phyloP scores from a whole-genome alignment of 2,797 vertebrate species.

The Yasuhikotakia modesta region DNA sequence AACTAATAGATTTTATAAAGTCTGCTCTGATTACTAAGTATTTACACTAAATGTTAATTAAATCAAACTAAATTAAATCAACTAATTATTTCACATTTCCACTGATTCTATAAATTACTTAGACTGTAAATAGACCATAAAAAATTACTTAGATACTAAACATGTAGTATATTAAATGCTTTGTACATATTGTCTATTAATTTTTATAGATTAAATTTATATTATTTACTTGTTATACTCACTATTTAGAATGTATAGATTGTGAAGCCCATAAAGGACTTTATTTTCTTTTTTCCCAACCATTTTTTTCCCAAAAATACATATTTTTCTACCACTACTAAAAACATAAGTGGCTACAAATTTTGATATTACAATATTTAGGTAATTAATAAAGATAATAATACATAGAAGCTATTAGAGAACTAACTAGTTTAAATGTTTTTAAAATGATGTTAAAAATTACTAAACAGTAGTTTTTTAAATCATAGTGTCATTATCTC shows the following conservation, averaged over 20 bases:
- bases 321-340: not conserved
- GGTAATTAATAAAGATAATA: too few relatives aligned
- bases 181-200: not conserved
- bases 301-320: not conserved
- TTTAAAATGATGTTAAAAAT: too few relatives aligned
- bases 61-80: not conserved
- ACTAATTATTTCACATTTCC: too few relatives aligned
- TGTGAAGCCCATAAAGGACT: not conserved
- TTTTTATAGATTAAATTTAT: too few relatives aligned
- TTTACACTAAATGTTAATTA: not conserved
- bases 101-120: too few relatives aligned
- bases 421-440: too few relatives aligned
- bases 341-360: too few relatives aligned
- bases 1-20: not conserved
- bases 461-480: too few relatives aligned
- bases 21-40: not conserved
- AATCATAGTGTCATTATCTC: not conserved
- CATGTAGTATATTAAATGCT: not conserved
- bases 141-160: too few relatives aligned
- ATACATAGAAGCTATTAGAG: too few relatives aligned
- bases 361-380: too few relatives aligned
- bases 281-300: not conserved
- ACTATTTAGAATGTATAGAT: not conserved
- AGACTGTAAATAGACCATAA: too few relatives aligned
- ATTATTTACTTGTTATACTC: not conserved